Evolutionary conservation across 2,113 vertebrate species (phyloP).

Genomic region (zebrafish (Danio rerio)): GRCz12tu NC_133181.1:16728501-16729000

Average conservation of each 20-base stretch:
- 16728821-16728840: not conserved
- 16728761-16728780: not conserved
- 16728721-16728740: not conserved
- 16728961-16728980: conserved; percentile 51
- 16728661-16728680: no score
- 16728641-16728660: no score
- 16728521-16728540: no score
- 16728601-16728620: no score
- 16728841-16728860: not conserved
- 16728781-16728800: no score
- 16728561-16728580: no score
- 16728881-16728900: conserved; percentile 26
- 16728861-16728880: not conserved
- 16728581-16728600: no score
- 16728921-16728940: conserved; percentile 36
- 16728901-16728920: conserved; percentile 39
- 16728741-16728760: not conserved
- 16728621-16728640: no score
- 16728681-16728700: no score
- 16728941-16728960: conserved; percentile 48
- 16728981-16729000: conserved; percentile 43
- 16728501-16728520: no score
- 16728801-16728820: not conserved
- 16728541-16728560: no score
- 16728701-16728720: no score